These are phyloP conservation scores for Aegypius monachus DNA, from an alignment of 2,113 vertebrate genomes.

Conservation along the genomic window DNA sequence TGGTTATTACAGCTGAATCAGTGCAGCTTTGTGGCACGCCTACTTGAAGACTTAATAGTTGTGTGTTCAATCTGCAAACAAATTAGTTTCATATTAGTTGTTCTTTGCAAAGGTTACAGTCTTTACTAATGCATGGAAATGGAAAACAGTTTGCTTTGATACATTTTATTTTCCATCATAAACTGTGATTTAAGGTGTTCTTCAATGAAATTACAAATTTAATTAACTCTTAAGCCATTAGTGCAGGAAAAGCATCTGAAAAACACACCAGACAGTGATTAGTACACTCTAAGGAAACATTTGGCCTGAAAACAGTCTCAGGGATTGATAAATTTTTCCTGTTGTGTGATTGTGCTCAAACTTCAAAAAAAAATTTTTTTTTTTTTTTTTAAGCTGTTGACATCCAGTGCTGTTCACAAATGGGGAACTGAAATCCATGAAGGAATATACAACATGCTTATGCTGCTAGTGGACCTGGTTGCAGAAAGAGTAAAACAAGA, in stretches of 20 bases:
- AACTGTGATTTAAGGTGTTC: background rate
- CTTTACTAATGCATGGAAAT: background rate
- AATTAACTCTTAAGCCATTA: background rate
- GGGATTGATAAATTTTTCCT: background rate
- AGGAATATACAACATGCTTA: slow-evolving; percentile 99
- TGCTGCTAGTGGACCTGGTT: slow-evolving; percentile 94
- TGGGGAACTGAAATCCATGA: slow-evolving; percentile 99
- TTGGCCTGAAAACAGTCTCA: background rate
- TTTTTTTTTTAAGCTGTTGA: slow-evolving; percentile 80
- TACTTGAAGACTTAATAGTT: background rate
- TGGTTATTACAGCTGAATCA: slow-evolving; percentile 12
- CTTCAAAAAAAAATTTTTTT: background rate
- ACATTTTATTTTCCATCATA: background rate
- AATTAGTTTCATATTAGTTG: background rate
- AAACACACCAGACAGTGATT: background rate
- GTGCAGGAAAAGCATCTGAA: background rate
- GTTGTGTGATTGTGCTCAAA: background rate
- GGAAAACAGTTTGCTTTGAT: background rate
- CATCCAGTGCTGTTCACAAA: slow-evolving; percentile 97
- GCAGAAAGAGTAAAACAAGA: slow-evolving; percentile 96
- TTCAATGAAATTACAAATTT: background rate
- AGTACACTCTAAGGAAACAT: background rate
- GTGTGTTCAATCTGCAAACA: background rate
- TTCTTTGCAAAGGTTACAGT: slow-evolving; percentile 11
- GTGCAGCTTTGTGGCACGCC: background rate